Percentiles rank a stretch among this genome's conserved stretches.
phyloP scores from a whole-genome alignment of 2,888 invertebrate species.

The Biston betularia region DNA sequence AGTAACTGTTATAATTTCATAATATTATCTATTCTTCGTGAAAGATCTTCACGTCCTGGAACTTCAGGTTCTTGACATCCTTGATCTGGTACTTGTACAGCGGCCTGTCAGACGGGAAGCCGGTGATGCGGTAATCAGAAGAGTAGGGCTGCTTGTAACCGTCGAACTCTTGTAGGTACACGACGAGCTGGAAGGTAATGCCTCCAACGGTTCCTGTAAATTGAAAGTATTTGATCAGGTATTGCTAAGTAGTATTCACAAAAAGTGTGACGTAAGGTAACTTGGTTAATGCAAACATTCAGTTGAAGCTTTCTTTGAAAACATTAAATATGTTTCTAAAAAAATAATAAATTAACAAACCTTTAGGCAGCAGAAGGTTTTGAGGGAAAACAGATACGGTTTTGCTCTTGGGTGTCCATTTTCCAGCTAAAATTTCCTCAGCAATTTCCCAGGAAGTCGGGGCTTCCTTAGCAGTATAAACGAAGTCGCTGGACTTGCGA shows the following conservation, averaged over 20 bases:
- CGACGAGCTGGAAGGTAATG: slow-evolving; percentile 86
- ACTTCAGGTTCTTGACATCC: slow-evolving; percentile 81
- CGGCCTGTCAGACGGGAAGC: slow-evolving; percentile 77
- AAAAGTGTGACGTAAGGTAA: not conserved
- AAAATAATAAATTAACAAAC: slow-evolving; percentile 10
- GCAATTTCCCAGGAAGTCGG: slow-evolving; percentile 19
- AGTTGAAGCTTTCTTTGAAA: too few species aligned
- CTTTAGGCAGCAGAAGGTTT: slow-evolving; percentile 88
- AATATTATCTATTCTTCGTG: slow-evolving; percentile 56
- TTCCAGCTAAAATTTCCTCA: slow-evolving; percentile 25
- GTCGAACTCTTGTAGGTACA: slow-evolving; percentile 68
- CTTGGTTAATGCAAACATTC: too few species aligned
- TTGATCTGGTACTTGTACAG: slow-evolving; percentile 67
- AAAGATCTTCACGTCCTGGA: slow-evolving; percentile 83
- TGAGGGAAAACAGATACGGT: slow-evolving; percentile 70
- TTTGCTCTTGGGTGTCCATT: slow-evolving; percentile 18
- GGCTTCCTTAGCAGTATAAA: slow-evolving; percentile 29
- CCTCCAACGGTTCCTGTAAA: slow-evolving; percentile 86
- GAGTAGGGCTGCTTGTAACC: slow-evolving; percentile 46
- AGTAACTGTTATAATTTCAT: not conserved
- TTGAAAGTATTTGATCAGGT: not conserved
- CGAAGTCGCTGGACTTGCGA: slow-evolving; percentile 30
- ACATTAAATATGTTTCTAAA: not conserved
- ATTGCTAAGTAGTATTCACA: not conserved
- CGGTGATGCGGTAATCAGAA: slow-evolving; percentile 48